Evolutionary conservation across 2,113 vertebrate species (phyloP).

Genomic region (Forbesichthys papilliferus): DNA sequence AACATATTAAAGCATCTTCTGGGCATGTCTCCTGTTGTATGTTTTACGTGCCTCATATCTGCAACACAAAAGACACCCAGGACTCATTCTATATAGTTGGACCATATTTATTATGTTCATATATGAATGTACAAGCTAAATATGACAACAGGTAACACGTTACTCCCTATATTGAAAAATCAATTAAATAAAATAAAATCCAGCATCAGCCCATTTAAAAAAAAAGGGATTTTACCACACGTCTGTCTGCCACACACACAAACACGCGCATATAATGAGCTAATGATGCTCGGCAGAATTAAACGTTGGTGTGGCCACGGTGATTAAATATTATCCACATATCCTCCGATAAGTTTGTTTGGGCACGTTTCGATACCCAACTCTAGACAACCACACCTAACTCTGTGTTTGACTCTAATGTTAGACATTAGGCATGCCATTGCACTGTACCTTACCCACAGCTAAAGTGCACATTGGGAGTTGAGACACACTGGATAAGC

Average conservation of each 20-base stretch:
- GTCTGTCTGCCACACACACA: slow-evolving; percentile 31
- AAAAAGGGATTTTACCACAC: slow-evolving; percentile 63
- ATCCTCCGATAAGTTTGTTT: slow-evolving; percentile 20
- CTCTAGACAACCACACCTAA: slow-evolving; percentile 39
- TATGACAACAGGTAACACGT: slow-evolving; percentile 72
- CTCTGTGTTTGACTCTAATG: slow-evolving; percentile 49
- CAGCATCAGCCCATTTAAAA: slow-evolving; percentile 70
- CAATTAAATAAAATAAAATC: slow-evolving; percentile 17
- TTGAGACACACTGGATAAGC: not conserved
- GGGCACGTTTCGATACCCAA: slow-evolving; percentile 12
- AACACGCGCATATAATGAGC: not conserved
- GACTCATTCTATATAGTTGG: slow-evolving; percentile 37
- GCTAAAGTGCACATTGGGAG: slow-evolving; percentile 31
- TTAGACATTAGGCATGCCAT: slow-evolving; percentile 41
- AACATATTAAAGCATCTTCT: slow-evolving; percentile 36
- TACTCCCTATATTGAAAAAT: slow-evolving; percentile 57
- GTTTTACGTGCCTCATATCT: not conserved
- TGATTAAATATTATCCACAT: slow-evolving; percentile 11
- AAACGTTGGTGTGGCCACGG: too few species aligned
- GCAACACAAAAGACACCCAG: slow-evolving; percentile 22
- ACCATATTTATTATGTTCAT: slow-evolving; percentile 77
- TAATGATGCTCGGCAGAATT: not conserved
- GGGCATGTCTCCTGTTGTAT: slow-evolving; percentile 12
- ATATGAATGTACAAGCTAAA: slow-evolving; percentile 74
- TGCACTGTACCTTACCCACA: slow-evolving; percentile 27